Evolutionary conservation across 2,888 invertebrate species (phyloP).

Genomic region (Macrophya annulata): DNA sequence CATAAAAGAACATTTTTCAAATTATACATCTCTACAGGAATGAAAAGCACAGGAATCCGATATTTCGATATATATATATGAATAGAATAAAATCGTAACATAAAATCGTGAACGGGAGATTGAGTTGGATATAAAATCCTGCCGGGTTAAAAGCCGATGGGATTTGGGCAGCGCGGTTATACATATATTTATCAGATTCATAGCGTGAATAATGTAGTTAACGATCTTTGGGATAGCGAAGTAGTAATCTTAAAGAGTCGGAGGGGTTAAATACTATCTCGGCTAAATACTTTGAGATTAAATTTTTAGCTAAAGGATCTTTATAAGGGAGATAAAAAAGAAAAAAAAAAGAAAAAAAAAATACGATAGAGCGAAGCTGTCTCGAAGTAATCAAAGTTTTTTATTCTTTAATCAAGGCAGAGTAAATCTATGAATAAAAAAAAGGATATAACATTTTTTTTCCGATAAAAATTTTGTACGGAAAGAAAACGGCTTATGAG

Average conservation of each 20-base stretch:
- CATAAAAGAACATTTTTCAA: neutral
- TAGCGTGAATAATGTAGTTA: conserved; percentile 26
- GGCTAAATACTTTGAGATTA: neutral
- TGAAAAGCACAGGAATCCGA: neutral
- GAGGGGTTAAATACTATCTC: neutral
- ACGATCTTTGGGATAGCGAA: neutral
- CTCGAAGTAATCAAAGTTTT: neutral
- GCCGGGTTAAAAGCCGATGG: neutral
- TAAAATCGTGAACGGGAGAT: neutral
- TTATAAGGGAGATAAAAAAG: neutral
- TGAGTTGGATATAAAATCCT: conserved; percentile 18
- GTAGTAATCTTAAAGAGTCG: neutral
- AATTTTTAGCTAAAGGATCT: neutral
- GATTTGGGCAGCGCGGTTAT: neutral
- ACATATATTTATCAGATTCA: conserved; percentile 15
- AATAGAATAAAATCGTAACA: neutral
- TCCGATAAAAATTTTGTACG: neutral
- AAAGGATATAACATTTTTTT: neutral
- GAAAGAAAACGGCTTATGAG: neutral
- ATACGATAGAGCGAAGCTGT: neutral
- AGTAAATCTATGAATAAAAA: neutral
- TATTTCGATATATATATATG: neutral
- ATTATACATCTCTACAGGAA: neutral
- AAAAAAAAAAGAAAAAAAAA: neutral
- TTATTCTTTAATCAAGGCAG: neutral